Base-by-base conservation (phyloP, 1,140 invertebrate genomes). In the Penaeus chinensis region DNA sequence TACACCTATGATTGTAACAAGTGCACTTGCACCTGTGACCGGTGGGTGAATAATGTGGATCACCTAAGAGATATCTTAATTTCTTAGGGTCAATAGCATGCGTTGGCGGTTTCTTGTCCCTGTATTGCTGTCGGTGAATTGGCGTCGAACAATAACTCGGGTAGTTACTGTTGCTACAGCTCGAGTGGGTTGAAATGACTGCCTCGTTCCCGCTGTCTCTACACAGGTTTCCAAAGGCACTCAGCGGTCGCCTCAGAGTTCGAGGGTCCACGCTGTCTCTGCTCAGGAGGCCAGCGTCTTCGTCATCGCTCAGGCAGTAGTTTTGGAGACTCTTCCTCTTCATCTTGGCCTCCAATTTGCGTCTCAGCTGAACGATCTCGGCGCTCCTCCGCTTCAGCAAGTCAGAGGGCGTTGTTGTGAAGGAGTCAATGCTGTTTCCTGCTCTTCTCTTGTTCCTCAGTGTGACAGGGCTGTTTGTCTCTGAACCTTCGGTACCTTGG, bases 381-480 rank as follows among this genome's bases (percentile, higher is more conserved):
- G 62, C 84, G 32, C 84, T 85, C 13, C 77, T 76, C 37, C 84
- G 27, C 42, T 66, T 85, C 63, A 85, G 65, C 27, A 42, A 63
- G 1, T 85, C 84, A 27, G 65, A 54, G 16, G 54, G 54, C 54
- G 19, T 65, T 82, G 81, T 0, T 27, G 42, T 69, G 63, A 66
- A 42, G 11, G 37, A 37, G 81, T n/a, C 42, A 22, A 47, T 8
- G 65, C 37, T 47, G 32, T 54, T 69, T 66, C 16, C 62, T n/a
- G 20, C 62, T 7, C 27, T 19, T 24, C 37, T 82, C n/a, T 82
- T 82, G 42, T 37, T 65, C n/a, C 81, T 62, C 20, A 82, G 13
- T n/a, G 32, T 69, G 2, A 54, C 65, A 1, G 63, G 54, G 54
- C 54, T 54, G 54, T 16, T 54, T 54, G 54, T 54, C 54, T 54